phyloP scores from a whole-genome alignment of 2,797 vertebrate species.

The Rhinogobio ventralis region DNA sequence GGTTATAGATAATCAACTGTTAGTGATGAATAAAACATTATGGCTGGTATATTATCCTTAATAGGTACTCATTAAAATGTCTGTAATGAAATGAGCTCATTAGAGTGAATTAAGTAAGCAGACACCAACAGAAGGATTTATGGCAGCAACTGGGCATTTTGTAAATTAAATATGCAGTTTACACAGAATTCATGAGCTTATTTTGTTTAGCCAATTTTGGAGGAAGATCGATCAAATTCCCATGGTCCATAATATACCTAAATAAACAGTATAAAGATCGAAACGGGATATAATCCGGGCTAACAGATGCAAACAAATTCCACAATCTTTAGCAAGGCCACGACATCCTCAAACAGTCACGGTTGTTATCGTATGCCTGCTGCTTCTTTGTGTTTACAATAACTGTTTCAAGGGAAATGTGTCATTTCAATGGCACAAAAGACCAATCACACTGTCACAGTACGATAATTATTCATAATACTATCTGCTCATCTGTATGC shows the following conservation, averaged over 20 bases:
- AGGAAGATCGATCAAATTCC: neutral
- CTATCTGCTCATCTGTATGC: slow-evolving; percentile 34
- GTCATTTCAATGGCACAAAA: slow-evolving; percentile 31
- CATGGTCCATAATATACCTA: neutral
- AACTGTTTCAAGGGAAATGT: slow-evolving; percentile 12
- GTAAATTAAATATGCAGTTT: neutral
- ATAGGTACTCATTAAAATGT: neutral
- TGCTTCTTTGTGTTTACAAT: slow-evolving; percentile 10
- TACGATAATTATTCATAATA: slow-evolving; percentile 15
- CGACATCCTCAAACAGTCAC: slow-evolving; percentile 1
- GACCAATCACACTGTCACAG: neutral
- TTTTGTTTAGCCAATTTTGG: neutral
- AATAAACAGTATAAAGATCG: neutral
- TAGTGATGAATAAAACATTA: slow-evolving; percentile 27
- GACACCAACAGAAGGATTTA: neutral
- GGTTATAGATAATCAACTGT: neutral
- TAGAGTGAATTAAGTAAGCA: slow-evolving; percentile 14
- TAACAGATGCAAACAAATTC: slow-evolving; percentile 3
- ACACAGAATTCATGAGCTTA: neutral
- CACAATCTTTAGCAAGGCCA: slow-evolving; percentile 17
- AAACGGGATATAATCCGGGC: neutral
- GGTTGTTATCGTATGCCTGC: neutral
- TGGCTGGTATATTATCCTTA: slow-evolving; percentile 1
- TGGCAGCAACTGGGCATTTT: neutral
- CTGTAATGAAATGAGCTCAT: slow-evolving; percentile 12